Evolutionary conservation across 2,797 vertebrate genomes (phyloP).

Genomic region (Oreochromis mossambicus): DNA sequence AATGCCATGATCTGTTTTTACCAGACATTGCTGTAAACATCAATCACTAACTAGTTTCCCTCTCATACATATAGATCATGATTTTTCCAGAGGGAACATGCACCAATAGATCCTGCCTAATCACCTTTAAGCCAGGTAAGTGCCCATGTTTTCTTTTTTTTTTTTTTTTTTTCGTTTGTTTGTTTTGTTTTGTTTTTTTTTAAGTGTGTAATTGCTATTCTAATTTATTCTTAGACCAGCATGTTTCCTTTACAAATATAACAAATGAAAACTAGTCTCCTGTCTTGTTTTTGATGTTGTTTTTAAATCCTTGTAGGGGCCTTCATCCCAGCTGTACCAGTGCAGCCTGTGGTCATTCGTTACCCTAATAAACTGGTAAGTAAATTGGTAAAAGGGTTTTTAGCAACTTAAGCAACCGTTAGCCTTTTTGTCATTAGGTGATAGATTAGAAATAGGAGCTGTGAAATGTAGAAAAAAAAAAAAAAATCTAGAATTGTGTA

Average conservation of each 20-base stretch:
- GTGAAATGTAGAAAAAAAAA: not conserved
- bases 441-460: not conserved
- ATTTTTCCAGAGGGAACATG: slow-evolving; percentile 99
- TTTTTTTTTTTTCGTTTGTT: not conserved
- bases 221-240: not conserved
- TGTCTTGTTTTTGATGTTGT: not conserved
- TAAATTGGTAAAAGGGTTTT: no score
- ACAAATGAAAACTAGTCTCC: not conserved
- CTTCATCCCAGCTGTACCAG: slow-evolving; percentile 94
- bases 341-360: slow-evolving; percentile 93
- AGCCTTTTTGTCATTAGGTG: not conserved
- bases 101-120: slow-evolving; percentile 96
- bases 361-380: slow-evolving; percentile 95
- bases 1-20: not conserved
- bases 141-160: not conserved
- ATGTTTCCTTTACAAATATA: not conserved
- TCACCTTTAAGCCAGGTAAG: slow-evolving; percentile 97
- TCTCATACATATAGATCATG: slow-evolving; percentile 85
- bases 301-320: slow-evolving; percentile 77
- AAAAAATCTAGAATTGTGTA: not conserved
- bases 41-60: not conserved
- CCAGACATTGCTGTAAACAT: not conserved
- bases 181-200: not conserved
- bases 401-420: no score
- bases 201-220: not conserved